Evolutionary conservation across 2,888 invertebrate species (phyloP), one percentile per base, ranked within the genome.

Genomic region (Lypha dubia): DNA sequence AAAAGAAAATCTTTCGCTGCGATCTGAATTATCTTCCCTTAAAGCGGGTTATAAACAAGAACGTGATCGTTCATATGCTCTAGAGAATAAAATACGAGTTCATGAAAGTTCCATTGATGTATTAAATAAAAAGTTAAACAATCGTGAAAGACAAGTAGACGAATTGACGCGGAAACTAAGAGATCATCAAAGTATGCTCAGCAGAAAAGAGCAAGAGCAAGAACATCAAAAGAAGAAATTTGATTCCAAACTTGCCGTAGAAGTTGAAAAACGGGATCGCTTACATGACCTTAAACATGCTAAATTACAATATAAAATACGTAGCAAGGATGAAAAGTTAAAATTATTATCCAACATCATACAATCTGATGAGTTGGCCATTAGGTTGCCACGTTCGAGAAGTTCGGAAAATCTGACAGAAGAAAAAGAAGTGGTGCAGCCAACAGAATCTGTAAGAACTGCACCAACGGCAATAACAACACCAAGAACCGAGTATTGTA

Each of bases 231-330:
- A 95, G 89, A 93, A 94, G 60, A 95, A 94, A 90, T 94, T 93
- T 86, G 93, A 93, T 83, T 92, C 94, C 11, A 94, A 94, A 88
- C 94, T 96, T 32, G 96, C 95, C 0, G 94, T 94, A 0, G 96
- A 96, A 90, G 95, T 95, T 81, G 96, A 96, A 86, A 96, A 95
- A 90, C 93, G 94, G 91, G 95, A 94, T 22, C 94, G 95, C 63
- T 96, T 97, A 90, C 93, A 96, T 20, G 94, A 95, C 86, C 90
- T 92, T 4, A 94, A 94, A 89, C 92, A 94, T 8, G 93, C 94
- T 53, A 94, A 94, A 86, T 88, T 94, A 81, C 93, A 93, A 87
- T 93, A 94, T 88, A 89, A 88, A 87, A 94, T 95, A 93, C 93
- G 93, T 86, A 93, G 94, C 9, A 94, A 94, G 87, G 94, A 95